Evolutionary conservation across 2,888 invertebrate species (phyloP), one percentile per base, ranked within the genome.

Genomic region (Lycaena phlaeas): DNA sequence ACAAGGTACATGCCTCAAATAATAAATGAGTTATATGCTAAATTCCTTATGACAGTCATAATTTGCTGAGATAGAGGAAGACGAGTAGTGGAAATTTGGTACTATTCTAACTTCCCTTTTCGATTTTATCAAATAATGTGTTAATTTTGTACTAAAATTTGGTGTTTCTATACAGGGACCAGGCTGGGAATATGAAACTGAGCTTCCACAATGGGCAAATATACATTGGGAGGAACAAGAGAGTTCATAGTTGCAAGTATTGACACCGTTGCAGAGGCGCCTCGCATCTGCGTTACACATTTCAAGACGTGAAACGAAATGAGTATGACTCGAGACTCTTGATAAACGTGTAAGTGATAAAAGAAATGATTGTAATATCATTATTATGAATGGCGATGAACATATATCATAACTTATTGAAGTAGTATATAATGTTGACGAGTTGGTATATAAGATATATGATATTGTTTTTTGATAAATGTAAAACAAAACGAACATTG

Each of bases 141-240:
- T n/a, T n/a, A n/a, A n/a, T n/a, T n/a, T n/a, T 12, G 4, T 4
- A 9, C 10, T 11, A 14, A 12, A 14, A 4, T 29, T 14, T 6
- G 7, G 4, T 22, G 10, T 12, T 17, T 43, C 9, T 36, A 15
- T 29, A 1, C 37, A 95, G 94, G 97, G 97, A 22, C 94, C 95
- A 42, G 96, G 93, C 36, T 97, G 97, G 97, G 93, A 93, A 61
- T 98, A 94, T 74, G 92, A 95, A 77, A 96, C 96, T 1, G 91
- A 93, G 62, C 85, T 97, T 56, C 98, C 98, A 1, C 91, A 91
- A 40, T 98, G 98, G 98, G 97, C 97, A 26, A 87, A 87, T 63
- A 88, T 92, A 38, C 92, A 95, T 56, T 96, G 95, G 95, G 85
- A 86, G 43, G 93, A 92, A 58, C 86, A 87, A 29, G 90, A 91